Conservation (phyloP, 2,113 vertebrate genomes). For the Gnathonemus echidnorhynchus region DNA sequence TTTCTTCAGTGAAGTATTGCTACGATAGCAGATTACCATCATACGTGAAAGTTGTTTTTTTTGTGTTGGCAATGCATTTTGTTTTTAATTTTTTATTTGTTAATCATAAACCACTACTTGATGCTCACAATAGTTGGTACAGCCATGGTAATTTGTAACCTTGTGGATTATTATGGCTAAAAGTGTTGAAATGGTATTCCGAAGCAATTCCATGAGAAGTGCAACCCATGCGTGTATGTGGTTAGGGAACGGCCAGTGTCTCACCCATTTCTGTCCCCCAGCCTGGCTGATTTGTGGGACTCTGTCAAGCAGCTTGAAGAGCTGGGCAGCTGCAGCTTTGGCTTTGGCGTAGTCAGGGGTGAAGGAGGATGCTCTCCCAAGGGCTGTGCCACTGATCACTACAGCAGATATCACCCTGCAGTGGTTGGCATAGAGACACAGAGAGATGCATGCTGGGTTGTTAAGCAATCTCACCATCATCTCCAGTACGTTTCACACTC, state of each 20-base stretch:
- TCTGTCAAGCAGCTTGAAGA: constrained; percentile 62
- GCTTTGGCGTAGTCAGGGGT: constrained; percentile 68
- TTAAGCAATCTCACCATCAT: not conserved
- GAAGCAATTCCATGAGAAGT: not conserved
- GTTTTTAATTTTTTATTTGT: not conserved
- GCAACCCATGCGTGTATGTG: not conserved
- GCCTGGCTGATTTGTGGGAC: constrained; percentile 52
- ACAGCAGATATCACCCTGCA: constrained; percentile 60
- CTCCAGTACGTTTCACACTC: not conserved
- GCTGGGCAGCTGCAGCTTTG: constrained; percentile 58
- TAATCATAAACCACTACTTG: not conserved
- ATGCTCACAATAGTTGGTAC: not conserved
- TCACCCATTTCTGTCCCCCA: constrained; percentile 56
- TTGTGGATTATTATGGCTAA: not conserved
- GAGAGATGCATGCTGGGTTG: not conserved
- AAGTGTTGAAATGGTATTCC: not conserved
- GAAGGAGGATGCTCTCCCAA: constrained; percentile 59
- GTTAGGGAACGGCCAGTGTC: constrained; percentile 1
- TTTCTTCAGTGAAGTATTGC: not conserved
- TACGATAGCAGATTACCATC: not conserved
- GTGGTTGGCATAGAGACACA: not conserved
- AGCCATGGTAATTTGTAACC: not conserved
- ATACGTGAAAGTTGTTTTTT: not conserved
- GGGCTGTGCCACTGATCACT: constrained; percentile 57
- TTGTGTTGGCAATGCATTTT: not conserved